Evolutionary conservation across 2,797 vertebrate genomes (phyloP).

Genomic region (Gobionotothen gibberifrons): DNA sequence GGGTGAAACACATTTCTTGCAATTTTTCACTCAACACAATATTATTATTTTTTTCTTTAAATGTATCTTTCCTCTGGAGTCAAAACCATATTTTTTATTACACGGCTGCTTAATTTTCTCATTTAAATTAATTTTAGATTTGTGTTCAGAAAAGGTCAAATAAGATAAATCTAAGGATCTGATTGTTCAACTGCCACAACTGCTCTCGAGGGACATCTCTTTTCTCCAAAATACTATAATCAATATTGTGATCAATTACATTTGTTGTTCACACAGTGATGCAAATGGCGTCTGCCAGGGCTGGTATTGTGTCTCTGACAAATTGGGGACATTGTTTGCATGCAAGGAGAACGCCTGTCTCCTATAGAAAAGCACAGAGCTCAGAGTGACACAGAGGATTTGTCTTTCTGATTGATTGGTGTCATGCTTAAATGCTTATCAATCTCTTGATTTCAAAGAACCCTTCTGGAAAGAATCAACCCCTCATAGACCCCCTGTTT

Average conservation of each 20-base stretch:
- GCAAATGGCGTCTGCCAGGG: constrained; percentile 77
- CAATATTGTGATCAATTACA: constrained; percentile 81
- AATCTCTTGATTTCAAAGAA: constrained; percentile 70
- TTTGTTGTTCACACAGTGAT: constrained; percentile 83
- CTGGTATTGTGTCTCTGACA: constrained; percentile 80
- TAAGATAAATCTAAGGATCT: constrained; percentile 62
- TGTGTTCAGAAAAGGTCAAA: constrained; percentile 66
- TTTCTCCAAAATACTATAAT: constrained; percentile 78
- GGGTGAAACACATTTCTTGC: background rate
- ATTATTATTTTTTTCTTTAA: background rate
- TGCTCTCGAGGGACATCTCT: constrained; percentile 66
- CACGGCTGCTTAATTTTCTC: constrained; percentile 3
- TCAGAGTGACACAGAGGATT: constrained; percentile 67
- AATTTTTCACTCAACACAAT: background rate
- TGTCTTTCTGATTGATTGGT: constrained; percentile 78
- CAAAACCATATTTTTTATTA: constrained; percentile 11
- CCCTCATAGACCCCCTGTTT: constrained; percentile 31
- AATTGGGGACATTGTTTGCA: constrained; percentile 78
- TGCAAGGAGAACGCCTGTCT: constrained; percentile 78
- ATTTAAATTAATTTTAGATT: constrained; percentile 34
- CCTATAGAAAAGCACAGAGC: constrained; percentile 64
- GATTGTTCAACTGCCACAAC: constrained; percentile 58
- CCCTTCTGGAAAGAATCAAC: constrained; percentile 59
- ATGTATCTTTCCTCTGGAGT: background rate
- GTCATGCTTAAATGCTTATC: constrained; percentile 78